A percentile compares a stretch with the other conserved stretches of the same genome.
Evolutionary conservation across 2,888 invertebrate genomes (phyloP).

Genomic region (Heliconius hortense): DNA sequence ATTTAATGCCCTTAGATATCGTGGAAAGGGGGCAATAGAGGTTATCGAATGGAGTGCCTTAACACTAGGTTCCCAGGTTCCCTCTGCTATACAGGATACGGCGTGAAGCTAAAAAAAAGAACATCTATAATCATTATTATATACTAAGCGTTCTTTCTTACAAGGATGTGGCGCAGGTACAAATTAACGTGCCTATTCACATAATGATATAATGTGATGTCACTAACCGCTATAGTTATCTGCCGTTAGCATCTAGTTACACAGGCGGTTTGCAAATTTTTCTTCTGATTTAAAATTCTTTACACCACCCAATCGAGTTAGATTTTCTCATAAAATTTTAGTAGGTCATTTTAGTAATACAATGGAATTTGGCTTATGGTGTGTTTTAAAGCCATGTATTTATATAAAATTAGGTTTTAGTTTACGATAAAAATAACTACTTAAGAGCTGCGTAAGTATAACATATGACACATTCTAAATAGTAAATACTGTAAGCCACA

Average conservation of each 20-base stretch:
- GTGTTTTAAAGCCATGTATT: too few species aligned
- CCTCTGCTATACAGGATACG: too few species aligned
- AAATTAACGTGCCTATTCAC: conserved; percentile 34
- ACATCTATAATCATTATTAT: not conserved
- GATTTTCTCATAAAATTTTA: conserved; percentile 26
- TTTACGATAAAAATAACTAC: too few species aligned
- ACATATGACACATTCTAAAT: too few species aligned
- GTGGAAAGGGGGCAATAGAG: too few species aligned
- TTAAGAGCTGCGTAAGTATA: too few species aligned
- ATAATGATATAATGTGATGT: conserved; percentile 38
- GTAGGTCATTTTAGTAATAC: conserved; percentile 25
- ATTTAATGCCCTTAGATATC: too few species aligned
- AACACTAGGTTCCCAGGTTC: too few species aligned
- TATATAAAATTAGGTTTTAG: too few species aligned
- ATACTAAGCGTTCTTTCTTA: not conserved
- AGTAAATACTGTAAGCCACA: too few species aligned
- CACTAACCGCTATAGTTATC: conserved; percentile 53
- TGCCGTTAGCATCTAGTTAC: conserved; percentile 57
- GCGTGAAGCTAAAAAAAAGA: too few species aligned
- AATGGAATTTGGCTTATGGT: not conserved
- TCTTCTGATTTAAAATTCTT: conserved; percentile 46
- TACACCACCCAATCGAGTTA: conserved; percentile 35
- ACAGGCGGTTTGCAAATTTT: conserved; percentile 56
- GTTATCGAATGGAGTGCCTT: too few species aligned
- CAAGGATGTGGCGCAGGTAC: conserved; percentile 13